Evolutionary conservation across 2,888 invertebrate genomes (phyloP).

Genomic region (Pelosia muscerda): DNA sequence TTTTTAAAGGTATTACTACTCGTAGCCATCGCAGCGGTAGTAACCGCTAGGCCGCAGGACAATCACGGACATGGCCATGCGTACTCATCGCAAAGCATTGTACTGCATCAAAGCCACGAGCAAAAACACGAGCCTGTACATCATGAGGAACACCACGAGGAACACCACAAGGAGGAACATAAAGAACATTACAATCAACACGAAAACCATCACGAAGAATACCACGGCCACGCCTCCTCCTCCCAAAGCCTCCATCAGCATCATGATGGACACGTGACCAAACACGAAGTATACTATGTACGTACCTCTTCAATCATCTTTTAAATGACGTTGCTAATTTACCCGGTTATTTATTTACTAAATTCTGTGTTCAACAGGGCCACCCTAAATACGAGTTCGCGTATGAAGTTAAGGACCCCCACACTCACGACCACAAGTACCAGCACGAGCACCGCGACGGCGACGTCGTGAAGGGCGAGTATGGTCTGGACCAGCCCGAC

Average conservation of each 20-base stretch:
- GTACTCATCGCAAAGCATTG: constrained; percentile 62
- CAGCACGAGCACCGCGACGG: constrained; percentile 85
- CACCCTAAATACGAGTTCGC: constrained; percentile 83
- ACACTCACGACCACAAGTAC: constrained; percentile 84
- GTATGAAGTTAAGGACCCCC: constrained; percentile 82
- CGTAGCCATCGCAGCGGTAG: constrained; percentile 22
- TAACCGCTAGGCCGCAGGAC: constrained; percentile 11
- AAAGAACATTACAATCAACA: background rate
- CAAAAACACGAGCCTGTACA: constrained; percentile 12
- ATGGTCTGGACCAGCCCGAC: constrained; percentile 76
- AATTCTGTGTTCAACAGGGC: constrained; percentile 49
- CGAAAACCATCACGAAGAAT: background rate
- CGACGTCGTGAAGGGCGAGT: constrained; percentile 86
- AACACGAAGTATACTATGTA: constrained; percentile 44
- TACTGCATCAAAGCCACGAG: constrained; percentile 55
- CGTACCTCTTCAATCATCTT: background rate
- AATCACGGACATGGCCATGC: constrained; percentile 13
- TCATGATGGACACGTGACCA: constrained; percentile 13
- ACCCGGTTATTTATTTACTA: background rate
- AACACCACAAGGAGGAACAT: constrained; percentile 3
- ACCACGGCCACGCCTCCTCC: constrained; percentile 8
- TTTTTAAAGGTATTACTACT: constrained; percentile 52
- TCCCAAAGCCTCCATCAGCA: constrained; percentile 8
- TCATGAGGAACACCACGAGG: constrained; percentile 17
- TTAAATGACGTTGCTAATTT: background rate